Evolutionary conservation across 23 tunicate species (phyloP).

Genomic region (Aplidium turbinatum): DNA sequence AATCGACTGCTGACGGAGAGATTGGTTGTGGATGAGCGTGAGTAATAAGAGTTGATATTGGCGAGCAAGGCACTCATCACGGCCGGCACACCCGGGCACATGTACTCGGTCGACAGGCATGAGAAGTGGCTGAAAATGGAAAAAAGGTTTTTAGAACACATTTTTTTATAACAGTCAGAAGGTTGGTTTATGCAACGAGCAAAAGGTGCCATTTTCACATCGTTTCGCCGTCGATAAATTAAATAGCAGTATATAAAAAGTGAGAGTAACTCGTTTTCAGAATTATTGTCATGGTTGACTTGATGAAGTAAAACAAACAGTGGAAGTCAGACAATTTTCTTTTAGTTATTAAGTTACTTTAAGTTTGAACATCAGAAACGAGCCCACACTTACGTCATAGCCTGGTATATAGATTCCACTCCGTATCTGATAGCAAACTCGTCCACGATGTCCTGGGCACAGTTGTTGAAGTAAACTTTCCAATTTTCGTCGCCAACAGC

Average conservation of each 20-base stretch:
- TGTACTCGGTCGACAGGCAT: conserved; percentile 88
- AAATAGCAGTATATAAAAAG: background rate
- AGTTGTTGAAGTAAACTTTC: conserved; percentile 76
- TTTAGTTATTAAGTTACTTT: background rate
- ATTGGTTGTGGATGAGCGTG: conserved; percentile 65
- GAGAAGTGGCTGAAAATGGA: conserved; percentile 60
- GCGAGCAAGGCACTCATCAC: conserved; percentile 89
- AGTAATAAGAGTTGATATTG: conserved; percentile 82
- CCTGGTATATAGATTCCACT: conserved; percentile 86
- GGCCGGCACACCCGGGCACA: conserved; percentile 87
- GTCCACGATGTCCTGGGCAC: conserved; percentile 78
- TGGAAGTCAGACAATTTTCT: too few relatives aligned
- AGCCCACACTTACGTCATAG: conserved; percentile 74
- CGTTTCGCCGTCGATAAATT: too few relatives aligned
- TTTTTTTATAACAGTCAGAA: too few relatives aligned
- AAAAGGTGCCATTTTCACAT: too few relatives aligned
- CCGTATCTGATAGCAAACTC: conserved; percentile 97
- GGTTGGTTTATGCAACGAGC: too few relatives aligned
- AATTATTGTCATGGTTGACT: too few relatives aligned
- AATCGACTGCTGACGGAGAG: conserved; percentile 76
- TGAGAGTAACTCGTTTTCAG: too few relatives aligned
- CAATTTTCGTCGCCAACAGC: conserved; percentile 50
- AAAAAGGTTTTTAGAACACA: background rate
- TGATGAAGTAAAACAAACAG: too few relatives aligned
- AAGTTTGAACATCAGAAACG: background rate